Evolutionary conservation across 1,140 invertebrate genomes (phyloP).

Genomic region (Harlomillsia oculata): DNA sequence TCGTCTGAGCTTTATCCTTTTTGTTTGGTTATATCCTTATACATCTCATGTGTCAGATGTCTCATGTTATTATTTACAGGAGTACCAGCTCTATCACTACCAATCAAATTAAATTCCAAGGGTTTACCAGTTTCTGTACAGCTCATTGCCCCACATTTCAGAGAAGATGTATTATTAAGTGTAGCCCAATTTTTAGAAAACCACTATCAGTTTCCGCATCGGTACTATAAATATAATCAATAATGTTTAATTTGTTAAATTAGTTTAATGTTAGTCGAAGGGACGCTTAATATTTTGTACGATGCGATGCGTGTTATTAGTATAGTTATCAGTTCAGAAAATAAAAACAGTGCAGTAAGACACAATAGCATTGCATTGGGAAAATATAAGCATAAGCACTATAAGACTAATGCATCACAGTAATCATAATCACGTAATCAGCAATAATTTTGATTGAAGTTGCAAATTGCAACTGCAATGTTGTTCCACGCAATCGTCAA

Average conservation of each 20-base stretch:
- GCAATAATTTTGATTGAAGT: too few species aligned
- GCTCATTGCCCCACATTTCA: slow-evolving; percentile 71
- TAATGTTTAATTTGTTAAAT: not conserved
- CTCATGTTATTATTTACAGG: slow-evolving; percentile 48
- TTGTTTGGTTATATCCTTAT: not conserved
- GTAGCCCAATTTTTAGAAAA: slow-evolving; percentile 78
- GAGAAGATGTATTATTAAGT: slow-evolving; percentile 65
- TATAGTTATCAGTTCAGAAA: too few species aligned
- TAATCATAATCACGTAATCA: too few species aligned
- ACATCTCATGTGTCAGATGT: not conserved
- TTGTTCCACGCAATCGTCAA: too few species aligned
- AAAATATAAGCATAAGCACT: too few species aligned
- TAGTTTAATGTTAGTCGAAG: too few species aligned
- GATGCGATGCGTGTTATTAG: too few species aligned
- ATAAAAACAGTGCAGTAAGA: too few species aligned
- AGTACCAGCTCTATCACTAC: slow-evolving; percentile 81
- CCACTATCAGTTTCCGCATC: slow-evolving; percentile 51
- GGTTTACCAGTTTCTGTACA: slow-evolving; percentile 83
- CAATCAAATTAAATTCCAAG: slow-evolving; percentile 56
- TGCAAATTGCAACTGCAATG: too few species aligned
- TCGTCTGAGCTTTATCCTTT: not conserved
- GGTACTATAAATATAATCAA: not conserved
- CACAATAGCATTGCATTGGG: too few species aligned
- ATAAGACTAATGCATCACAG: too few species aligned
- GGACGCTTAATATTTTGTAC: too few species aligned